These are phyloP conservation scores for Caenorhabditis sp. DNA, from an alignment of 2,888 invertebrate genomes.

Conservation along the genomic window DNA sequence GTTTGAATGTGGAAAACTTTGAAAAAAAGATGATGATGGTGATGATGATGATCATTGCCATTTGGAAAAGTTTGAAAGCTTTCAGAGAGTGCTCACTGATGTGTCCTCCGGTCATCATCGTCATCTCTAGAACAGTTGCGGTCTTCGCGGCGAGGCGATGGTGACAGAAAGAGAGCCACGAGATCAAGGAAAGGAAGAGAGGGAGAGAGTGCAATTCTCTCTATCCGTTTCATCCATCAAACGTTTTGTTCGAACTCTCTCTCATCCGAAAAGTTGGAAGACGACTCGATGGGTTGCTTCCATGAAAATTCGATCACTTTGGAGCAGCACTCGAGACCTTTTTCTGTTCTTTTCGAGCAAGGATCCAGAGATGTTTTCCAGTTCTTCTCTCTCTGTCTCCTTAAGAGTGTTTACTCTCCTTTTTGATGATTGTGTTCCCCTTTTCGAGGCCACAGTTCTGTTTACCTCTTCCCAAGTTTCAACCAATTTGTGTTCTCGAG, in stretches of 20 bases:
- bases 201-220: slow-evolving; percentile 39
- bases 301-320: slow-evolving; percentile 10
- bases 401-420: neutral
- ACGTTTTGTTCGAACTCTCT: slow-evolving; percentile 28
- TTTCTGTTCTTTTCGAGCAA: neutral
- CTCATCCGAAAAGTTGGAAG: slow-evolving; percentile 8
- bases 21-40: too few species aligned
- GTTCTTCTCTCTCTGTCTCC: neutral
- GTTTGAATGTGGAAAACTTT: neutral
- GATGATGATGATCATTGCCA: slow-evolving; percentile 1
- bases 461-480: neutral
- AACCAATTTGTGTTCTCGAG: neutral
- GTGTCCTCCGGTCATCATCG: slow-evolving; percentile 14
- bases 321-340: neutral
- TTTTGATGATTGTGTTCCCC: slow-evolving; percentile 8
- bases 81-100: slow-evolving; percentile 17
- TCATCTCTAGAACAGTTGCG: slow-evolving; percentile 47
- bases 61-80: slow-evolving; percentile 21
- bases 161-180: slow-evolving; percentile 4
- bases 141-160: slow-evolving; percentile 16
- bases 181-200: too few species aligned
- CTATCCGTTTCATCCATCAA: slow-evolving; percentile 47
- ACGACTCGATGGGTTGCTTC: neutral
- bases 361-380: neutral
- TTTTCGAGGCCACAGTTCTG: slow-evolving; percentile 10